A percentile compares a stretch with the other conserved stretches of the same genome.
Conservation (phyloP, 1,140 invertebrate genomes). For the Paraescarpia echinospica region DNA sequence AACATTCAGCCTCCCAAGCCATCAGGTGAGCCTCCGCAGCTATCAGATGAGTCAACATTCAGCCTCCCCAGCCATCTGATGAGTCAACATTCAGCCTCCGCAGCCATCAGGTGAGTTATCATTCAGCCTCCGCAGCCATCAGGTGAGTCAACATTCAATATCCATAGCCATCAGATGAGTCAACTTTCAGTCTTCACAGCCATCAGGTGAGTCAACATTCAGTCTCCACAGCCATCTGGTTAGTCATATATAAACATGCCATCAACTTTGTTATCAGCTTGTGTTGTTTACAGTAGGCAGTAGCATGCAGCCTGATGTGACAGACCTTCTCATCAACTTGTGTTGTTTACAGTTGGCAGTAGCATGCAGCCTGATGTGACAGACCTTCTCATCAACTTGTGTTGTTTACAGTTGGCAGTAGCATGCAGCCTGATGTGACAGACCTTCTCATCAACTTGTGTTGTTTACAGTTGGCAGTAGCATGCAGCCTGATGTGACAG, state of each 20-base stretch:
- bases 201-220: neutral
- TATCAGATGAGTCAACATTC: neutral
- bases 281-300: neutral
- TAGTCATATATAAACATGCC: neutral
- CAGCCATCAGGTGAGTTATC: neutral
- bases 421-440: neutral
- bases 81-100: neutral
- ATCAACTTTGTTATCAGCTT: neutral
- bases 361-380: neutral
- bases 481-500: neutral
- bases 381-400: slow-evolving; percentile 3
- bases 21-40: neutral
- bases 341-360: neutral
- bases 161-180: neutral
- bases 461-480: neutral
- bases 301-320: too few relatives aligned
- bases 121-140: neutral
- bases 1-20: neutral
- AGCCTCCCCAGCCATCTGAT: neutral
- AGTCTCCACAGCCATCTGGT: neutral
- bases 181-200: neutral
- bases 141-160: neutral
- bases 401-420: neutral
- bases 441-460: slow-evolving; percentile 8
- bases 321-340: neutral